Evolutionary conservation across 2,888 invertebrate species (phyloP).

Genomic region (Cancer borealis): DNA sequence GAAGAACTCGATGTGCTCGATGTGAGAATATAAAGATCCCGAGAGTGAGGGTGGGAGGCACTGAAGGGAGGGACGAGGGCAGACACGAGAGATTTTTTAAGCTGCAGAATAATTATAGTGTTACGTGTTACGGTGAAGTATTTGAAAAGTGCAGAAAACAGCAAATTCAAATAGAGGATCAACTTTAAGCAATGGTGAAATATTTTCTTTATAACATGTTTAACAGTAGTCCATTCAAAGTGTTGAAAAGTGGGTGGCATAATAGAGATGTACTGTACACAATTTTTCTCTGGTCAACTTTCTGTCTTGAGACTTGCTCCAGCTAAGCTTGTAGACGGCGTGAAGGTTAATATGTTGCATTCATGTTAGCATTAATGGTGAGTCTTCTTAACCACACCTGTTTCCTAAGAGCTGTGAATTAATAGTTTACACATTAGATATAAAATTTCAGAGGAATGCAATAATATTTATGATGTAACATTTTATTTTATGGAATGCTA

Average conservation of each 20-base stretch:
- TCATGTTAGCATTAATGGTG: background rate
- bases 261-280: background rate
- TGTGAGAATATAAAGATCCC: background rate
- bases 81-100: background rate
- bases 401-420: conserved; percentile 10
- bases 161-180: background rate
- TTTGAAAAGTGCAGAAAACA: background rate
- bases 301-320: background rate
- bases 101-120: background rate
- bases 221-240: background rate
- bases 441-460: conserved; percentile 31
- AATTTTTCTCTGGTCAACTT: background rate
- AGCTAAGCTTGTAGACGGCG: conserved; percentile 8
- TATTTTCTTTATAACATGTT: background rate
- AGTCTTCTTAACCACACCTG: conserved; percentile 3
- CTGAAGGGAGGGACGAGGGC: background rate
- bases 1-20: background rate
- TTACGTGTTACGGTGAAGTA: background rate
- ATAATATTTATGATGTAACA: conserved; percentile 36
- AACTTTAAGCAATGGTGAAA: background rate
- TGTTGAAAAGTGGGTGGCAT: background rate
- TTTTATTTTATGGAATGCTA: conserved; percentile 21
- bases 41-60: conserved; percentile 37
- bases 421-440: conserved; percentile 7
- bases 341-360: background rate